Conservation (phyloP, 1,140 invertebrate genomes). For the Drosophila kepulauana region DNA sequence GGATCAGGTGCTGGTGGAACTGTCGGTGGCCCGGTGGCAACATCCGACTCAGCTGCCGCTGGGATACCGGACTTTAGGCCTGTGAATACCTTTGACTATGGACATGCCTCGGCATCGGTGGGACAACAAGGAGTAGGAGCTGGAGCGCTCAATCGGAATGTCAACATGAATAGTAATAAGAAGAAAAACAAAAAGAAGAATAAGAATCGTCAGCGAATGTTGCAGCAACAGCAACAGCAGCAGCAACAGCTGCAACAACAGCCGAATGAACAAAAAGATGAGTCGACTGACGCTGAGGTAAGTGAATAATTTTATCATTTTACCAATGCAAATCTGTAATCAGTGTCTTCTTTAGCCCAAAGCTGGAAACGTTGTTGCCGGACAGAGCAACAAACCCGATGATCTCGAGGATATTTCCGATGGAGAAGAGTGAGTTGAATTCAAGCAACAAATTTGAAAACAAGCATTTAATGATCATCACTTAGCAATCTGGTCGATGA, state of each 20-base stretch:
- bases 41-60: not conserved
- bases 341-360: not conserved
- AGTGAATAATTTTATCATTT: not conserved
- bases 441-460: not conserved
- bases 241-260: constrained; percentile 23
- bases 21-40: not conserved
- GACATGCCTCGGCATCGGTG: constrained; percentile 84
- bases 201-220: constrained; percentile 18
- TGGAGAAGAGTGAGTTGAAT: constrained; percentile 72
- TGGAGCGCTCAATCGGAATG: constrained; percentile 16
- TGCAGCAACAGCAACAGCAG: constrained; percentile 32
- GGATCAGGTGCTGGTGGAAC: not conserved
- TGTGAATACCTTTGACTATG: constrained; percentile 87
- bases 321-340: not conserved
- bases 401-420: constrained; percentile 81
- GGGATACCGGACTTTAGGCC: constrained; percentile 75
- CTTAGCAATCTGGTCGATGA: constrained; percentile 40
- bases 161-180: constrained; percentile 28
- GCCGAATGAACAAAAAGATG: constrained; percentile 16
- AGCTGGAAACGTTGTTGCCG: not conserved
- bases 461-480: not conserved
- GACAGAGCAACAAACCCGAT: constrained; percentile 20
- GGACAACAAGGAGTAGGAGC: constrained; percentile 10
- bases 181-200: constrained; percentile 59
- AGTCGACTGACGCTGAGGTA: constrained; percentile 12